Conservation (phyloP, 2,113 vertebrate species). For the Lepidiolamprologus cunningtoni region DNA sequence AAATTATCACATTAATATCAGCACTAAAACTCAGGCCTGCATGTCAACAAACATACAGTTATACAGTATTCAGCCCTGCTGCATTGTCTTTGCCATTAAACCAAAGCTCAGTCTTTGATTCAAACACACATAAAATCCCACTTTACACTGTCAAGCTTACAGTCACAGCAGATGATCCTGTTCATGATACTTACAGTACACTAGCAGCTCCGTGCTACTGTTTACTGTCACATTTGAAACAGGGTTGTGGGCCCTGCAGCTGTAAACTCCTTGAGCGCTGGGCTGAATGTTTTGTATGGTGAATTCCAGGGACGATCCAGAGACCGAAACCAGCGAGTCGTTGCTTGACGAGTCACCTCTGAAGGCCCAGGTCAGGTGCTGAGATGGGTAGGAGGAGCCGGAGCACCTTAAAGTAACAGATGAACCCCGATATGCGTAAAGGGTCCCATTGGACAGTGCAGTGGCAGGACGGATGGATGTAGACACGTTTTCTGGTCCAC, state of each 20-base stretch:
- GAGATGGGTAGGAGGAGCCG: conserved; percentile 40
- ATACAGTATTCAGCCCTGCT: background rate
- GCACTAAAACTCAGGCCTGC: background rate
- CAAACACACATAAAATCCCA: background rate
- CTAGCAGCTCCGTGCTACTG: conserved; percentile 68
- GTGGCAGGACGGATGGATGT: conserved; percentile 38
- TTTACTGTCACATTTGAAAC: conserved; percentile 35
- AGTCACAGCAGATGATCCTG: background rate
- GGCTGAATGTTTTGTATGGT: conserved; percentile 45
- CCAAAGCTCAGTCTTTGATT: background rate
- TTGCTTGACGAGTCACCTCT: background rate
- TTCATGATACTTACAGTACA: conserved; percentile 75
- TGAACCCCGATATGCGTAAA: conserved; percentile 20
- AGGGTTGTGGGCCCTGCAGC: conserved; percentile 63
- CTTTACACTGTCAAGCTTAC: background rate
- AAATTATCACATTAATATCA: background rate
- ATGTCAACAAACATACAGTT: background rate
- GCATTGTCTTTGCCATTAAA: background rate
- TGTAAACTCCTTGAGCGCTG: conserved; percentile 73
- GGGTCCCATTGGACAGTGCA: conserved; percentile 65
- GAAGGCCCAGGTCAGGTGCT: conserved; percentile 64
- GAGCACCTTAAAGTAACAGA: conserved; percentile 68
- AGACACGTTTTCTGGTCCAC: conserved; percentile 48
- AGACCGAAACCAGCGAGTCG: background rate
- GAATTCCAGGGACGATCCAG: conserved; percentile 35